phyloP scores from a whole-genome alignment of 2,797 vertebrate genomes.

The Chanos chanos region DNA sequence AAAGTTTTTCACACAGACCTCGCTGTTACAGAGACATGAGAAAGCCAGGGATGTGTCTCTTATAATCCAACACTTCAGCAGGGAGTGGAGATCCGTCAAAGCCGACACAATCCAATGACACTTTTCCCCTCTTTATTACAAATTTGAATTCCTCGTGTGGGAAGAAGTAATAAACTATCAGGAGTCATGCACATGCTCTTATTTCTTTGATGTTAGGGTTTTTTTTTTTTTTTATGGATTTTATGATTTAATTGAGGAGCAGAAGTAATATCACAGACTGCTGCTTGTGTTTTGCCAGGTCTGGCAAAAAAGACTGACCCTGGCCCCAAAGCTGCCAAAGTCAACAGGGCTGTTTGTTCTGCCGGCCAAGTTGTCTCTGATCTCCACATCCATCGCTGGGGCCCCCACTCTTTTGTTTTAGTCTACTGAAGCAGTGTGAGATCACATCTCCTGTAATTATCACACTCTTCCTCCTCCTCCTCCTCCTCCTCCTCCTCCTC shows the following conservation, averaged over 20 bases:
- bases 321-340: conserved; percentile 42
- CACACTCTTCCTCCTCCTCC: conserved; percentile 41
- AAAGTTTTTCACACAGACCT: conserved; percentile 23
- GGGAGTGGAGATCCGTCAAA: too few relatives aligned
- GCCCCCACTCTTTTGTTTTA: conserved; percentile 26
- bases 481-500: too few relatives aligned
- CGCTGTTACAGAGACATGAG: conserved; percentile 17
- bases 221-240: background rate
- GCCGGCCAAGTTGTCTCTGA: background rate
- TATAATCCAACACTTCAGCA: too few relatives aligned
- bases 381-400: conserved; percentile 10
- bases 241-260: conserved; percentile 14
- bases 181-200: too few relatives aligned
- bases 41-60: background rate
- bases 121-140: too few relatives aligned
- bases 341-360: conserved; percentile 33
- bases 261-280: conserved; percentile 29
- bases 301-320: conserved; percentile 30
- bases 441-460: conserved; percentile 54
- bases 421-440: conserved; percentile 50
- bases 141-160: too few relatives aligned
- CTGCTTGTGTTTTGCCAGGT: conserved; percentile 26
- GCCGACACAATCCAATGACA: too few relatives aligned
- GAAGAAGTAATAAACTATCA: too few relatives aligned
- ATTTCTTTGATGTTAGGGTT: background rate